Base-by-base conservation (phyloP, 2,797 vertebrate species). In the Sebastes elongatus region DNA sequence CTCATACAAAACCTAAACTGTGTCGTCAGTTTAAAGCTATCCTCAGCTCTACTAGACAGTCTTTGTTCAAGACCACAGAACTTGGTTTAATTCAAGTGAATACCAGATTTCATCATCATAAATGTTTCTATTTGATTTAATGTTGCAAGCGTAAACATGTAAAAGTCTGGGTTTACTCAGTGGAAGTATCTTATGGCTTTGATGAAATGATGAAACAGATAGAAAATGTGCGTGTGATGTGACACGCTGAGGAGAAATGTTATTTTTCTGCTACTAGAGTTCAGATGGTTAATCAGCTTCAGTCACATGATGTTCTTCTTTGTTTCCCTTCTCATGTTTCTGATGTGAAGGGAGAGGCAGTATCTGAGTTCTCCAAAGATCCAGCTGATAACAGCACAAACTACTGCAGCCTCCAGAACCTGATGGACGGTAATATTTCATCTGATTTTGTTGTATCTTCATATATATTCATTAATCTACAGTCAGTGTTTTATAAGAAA, bases 371-470 rank as follows among this genome's bases (percentile, higher is more conserved):
- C 52, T 35, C 71, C 32, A 83, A 79, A 61, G 78, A 87, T 62
- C 82, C 78, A 1, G 75, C 63, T 2, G 89, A 88, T 5, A 83
- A 91, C 69, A 61, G 55, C 83, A 89, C 85, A 65, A 92, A 90
- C 83, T 93, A 63, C 89, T 88, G 92, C 86, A 91, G 88, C 86
- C 89, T 92, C 38, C 91, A 94, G 87, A 94, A 94, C 87, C 81
- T 93, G 74, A 86, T 93, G 66, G 74, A 87, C 0, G 86, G 88
- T 93, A 42, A 64, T 59, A 22, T 33, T 22, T 8, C 8, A 32
- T 63, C 28, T 64, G 27, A 56, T 16, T 16, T 57, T 32, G 10
- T 33, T n/a, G 1, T 14, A 8, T n/a, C 46, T 20, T 52, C 6
- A 56, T 60, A 8, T 23, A 33, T 10, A 42, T 38, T 5, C 1